Percentiles rank a stretch among this genome's conserved stretches.
Evolutionary conservation across 1,140 invertebrate species (phyloP).

Genomic region (Diachasmimorpha longicaudata): DNA sequence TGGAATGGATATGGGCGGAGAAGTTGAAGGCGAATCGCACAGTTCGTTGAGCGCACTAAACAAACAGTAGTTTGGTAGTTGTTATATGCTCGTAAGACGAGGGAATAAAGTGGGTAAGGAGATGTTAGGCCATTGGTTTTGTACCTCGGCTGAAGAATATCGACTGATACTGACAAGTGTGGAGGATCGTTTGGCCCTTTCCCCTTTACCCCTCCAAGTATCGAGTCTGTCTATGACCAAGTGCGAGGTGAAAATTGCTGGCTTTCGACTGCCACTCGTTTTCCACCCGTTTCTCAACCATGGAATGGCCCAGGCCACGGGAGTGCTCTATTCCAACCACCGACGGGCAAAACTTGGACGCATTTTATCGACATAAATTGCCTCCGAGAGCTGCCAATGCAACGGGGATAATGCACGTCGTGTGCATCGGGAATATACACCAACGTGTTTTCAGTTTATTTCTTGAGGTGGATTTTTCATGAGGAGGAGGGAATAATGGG

Average conservation of each 20-base stretch:
- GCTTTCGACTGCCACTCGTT: slow-evolving; percentile 28
- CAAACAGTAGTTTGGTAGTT: slow-evolving; percentile 47
- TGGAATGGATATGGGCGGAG: slow-evolving; percentile 29
- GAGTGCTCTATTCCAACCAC: slow-evolving; percentile 26
- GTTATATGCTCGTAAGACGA: slow-evolving; percentile 26
- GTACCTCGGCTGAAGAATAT: not conserved
- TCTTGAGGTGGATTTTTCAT: not conserved
- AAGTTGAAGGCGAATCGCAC: slow-evolving; percentile 23
- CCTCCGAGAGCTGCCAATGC: slow-evolving; percentile 36
- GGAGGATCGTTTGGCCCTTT: slow-evolving; percentile 29
- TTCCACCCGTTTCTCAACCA: not conserved
- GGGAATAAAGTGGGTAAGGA: slow-evolving; percentile 26
- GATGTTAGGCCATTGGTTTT: slow-evolving; percentile 13
- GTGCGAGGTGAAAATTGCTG: slow-evolving; percentile 48
- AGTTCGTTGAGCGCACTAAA: slow-evolving; percentile 38
- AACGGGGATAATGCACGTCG: slow-evolving; percentile 17
- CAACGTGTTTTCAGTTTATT: not conserved
- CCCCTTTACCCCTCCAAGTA: slow-evolving; percentile 16
- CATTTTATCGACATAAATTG: slow-evolving; percentile 49
- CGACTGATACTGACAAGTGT: not conserved
- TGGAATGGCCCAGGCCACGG: too few relatives aligned
- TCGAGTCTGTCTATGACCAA: slow-evolving; percentile 14
- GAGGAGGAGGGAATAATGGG: not conserved
- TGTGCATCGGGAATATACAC: slow-evolving; percentile 19
- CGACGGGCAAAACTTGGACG: slow-evolving; percentile 22